Percentiles rank a stretch among this genome's conserved stretches.
Conservation (phyloP, 1,140 invertebrate genomes). For the Bombus cullumanus region DNA sequence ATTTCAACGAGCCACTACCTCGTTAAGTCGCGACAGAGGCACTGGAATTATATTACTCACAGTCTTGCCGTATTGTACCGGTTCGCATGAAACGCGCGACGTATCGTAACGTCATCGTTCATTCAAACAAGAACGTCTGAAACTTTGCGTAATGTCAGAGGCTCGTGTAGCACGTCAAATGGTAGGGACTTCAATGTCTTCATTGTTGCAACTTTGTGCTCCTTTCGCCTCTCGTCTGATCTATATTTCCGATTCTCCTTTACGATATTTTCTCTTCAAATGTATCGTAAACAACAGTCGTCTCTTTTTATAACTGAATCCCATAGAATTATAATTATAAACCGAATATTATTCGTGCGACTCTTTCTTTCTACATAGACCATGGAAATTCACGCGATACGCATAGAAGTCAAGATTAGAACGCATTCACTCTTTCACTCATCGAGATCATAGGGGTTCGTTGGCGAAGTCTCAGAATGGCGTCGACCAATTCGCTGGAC, state of each 20-base stretch:
- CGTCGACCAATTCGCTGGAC: conserved; percentile 45
- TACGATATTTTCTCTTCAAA: neutral
- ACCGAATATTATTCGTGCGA: too few species aligned
- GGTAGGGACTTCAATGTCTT: neutral
- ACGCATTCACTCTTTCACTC: too few species aligned
- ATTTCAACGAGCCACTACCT: conserved; percentile 23
- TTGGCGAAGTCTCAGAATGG: neutral
- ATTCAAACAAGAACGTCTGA: neutral
- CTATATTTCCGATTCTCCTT: neutral
- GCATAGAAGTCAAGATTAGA: neutral
- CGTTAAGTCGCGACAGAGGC: conserved; percentile 25
- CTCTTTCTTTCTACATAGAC: neutral
- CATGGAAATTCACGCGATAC: neutral
- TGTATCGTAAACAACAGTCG: neutral
- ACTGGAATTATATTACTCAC: conserved; percentile 25
- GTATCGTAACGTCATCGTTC: conserved; percentile 19
- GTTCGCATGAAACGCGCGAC: conserved; percentile 4
- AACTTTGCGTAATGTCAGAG: neutral
- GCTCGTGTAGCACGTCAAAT: neutral
- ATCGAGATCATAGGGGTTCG: neutral
- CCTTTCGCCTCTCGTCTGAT: neutral
- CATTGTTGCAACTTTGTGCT: neutral
- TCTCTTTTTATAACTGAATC: neutral
- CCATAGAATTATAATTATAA: too few species aligned
- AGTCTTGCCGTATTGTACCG: neutral